Conservation (phyloP, 1,140 invertebrate species). For the Chymomyza costata region DNA sequence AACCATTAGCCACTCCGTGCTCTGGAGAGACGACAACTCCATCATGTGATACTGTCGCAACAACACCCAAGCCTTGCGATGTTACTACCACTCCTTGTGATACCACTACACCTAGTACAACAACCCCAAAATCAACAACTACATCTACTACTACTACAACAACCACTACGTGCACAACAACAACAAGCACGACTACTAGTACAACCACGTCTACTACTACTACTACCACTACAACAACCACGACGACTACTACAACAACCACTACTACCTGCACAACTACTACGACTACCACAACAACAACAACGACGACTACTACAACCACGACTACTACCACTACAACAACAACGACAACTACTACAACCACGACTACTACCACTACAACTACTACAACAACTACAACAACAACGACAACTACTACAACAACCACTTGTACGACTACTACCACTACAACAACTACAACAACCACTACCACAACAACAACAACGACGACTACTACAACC, state of each 20-base stretch:
- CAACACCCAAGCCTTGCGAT: not conserved
- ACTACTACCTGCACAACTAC: conserved; percentile 9
- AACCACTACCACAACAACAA: conserved; percentile 4
- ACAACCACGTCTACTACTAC: conserved; percentile 11
- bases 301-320: conserved; percentile 9
- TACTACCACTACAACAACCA: not conserved
- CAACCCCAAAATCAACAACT: not conserved
- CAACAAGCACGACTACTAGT: not conserved
- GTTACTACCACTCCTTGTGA: conserved; percentile 3
- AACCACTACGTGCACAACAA: conserved; percentile 2
- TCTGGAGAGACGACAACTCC: conserved; percentile 11
- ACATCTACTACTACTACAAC: too few species aligned
- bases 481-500: conserved; percentile 5
- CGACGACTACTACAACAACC: conserved; percentile 4
- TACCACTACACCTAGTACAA: conserved; percentile 5
- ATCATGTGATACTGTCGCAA: conserved; percentile 1
- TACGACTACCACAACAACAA: not conserved
- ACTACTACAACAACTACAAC: conserved; percentile 3
- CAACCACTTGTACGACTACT: not conserved
- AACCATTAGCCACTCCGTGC: conserved; percentile 27
- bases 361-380: not conserved
- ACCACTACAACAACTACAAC: conserved; percentile 4
- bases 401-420: conserved; percentile 4
- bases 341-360: conserved; percentile 19
- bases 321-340: conserved; percentile 13